Conservation (phyloP, 1,140 invertebrate genomes). For the Formica exsecta region DNA sequence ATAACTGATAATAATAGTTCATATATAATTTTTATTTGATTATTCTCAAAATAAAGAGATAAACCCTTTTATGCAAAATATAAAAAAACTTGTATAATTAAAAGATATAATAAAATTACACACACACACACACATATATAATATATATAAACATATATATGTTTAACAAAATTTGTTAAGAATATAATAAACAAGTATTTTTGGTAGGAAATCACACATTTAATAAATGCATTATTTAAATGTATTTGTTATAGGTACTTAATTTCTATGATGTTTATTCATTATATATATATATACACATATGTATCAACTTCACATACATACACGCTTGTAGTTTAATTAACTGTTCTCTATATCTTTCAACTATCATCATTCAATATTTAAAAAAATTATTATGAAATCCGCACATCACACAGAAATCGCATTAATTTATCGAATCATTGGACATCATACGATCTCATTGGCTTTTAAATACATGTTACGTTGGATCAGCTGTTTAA, state of each 20-base stretch:
- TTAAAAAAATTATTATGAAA: background rate
- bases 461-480: background rate
- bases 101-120: background rate
- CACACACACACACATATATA: no score
- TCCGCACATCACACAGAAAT: background rate
- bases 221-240: background rate
- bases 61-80: background rate
- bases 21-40: background rate
- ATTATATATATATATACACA: background rate
- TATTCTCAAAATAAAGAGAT: background rate
- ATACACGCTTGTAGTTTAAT: background rate
- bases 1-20: background rate
- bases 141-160: no score
- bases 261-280: background rate
- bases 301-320: background rate
- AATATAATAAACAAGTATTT: background rate
- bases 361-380: background rate
- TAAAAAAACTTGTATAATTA: background rate
- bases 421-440: background rate
- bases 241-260: background rate
- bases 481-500: constrained; percentile 33
- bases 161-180: background rate
- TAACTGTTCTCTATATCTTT: background rate
- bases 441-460: background rate
- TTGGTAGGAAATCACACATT: background rate